Evolutionary conservation across 2,113 vertebrate genomes (phyloP).

Genomic region (Phylloscopus trochilus): DNA sequence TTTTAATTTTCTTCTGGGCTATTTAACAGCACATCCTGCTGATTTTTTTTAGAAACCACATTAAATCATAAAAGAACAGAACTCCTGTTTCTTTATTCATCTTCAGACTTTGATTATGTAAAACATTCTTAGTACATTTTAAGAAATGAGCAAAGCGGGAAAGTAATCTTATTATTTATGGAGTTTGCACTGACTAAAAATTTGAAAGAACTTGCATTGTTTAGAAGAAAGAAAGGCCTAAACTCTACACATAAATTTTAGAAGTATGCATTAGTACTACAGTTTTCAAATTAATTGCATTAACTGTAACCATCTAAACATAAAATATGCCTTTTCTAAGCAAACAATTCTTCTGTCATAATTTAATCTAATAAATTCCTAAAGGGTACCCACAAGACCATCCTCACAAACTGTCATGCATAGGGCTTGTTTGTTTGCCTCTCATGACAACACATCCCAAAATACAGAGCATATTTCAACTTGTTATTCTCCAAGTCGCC

Average conservation of each 20-base stretch:
- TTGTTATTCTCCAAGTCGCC: slow-evolving; percentile 3
- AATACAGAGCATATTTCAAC: slow-evolving; percentile 41
- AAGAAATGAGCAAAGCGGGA: not conserved
- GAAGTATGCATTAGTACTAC: not conserved
- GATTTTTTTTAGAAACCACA: not conserved
- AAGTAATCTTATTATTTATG: not conserved
- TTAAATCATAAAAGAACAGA: not conserved
- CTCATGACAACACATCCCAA: slow-evolving; percentile 7
- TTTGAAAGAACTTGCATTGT: not conserved
- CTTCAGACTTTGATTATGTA: not conserved
- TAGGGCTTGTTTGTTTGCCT: slow-evolving; percentile 52
- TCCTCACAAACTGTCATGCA: not conserved
- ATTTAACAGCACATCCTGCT: not conserved
- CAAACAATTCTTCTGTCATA: slow-evolving; percentile 11
- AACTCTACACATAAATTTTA: not conserved
- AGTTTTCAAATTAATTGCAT: slow-evolving; percentile 8
- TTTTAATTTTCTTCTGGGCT: not conserved
- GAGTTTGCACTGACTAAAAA: not conserved
- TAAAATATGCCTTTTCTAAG: not conserved
- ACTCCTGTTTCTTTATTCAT: not conserved
- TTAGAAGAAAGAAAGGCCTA: not conserved
- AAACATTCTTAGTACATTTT: not conserved
- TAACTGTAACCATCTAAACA: not conserved
- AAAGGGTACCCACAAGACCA: not conserved
- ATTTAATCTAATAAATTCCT: slow-evolving; percentile 30